Base-by-base conservation (phyloP, 2,113 vertebrate species). In the Menura novaehollandiae region DNA sequence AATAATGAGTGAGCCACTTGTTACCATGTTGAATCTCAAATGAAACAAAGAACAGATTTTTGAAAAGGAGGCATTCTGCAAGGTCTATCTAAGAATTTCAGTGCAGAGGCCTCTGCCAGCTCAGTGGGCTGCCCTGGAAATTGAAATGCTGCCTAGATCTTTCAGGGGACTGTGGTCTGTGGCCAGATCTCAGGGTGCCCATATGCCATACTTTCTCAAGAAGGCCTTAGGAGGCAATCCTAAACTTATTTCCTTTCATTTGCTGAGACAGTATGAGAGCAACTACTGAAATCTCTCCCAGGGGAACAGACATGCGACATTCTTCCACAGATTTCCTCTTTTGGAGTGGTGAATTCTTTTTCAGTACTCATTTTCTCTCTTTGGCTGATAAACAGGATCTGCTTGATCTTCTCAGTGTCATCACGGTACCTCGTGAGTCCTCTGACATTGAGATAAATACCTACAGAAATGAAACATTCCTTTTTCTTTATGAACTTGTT, bases 21-120 rank as follows among this genome's bases (percentile, higher is more conserved):
- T 78, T 89, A 89, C 79, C 16, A 55, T 63, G 28, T 62, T 84
- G 72, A 15, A 67, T 71, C 56, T 86, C 83, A 89, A 92, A 78
- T 56, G 52, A 95, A 91, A 84, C 21, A 41, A 39, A 56, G 43
- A 95, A 92, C 86, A 93, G 76, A 81, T 91, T 95, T 92, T 85
- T 81, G 44, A 89, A 86, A 95, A 84, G 39, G 43, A 83, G 27
- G 15, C 21, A 63, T 92, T 84, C 55, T 95, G 52, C n/a, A 95
- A 91, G 35, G 30, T 69, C 55, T 74, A 12, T 81, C 73, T 93
- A 92, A 93, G 80, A 92, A 92, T 77, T 91, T 77, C 43, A 91
- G 30, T 35, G 19, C 35, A 81, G 43, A 93, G 13, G 15, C 81
- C 49, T 90, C 46, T 0, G 7, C 27, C 47, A 84, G 51, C 72